Evolutionary conservation across 2,888 invertebrate species (phyloP), one percentile per base, ranked within the genome.

Genomic region (Ctenicera cuprea): DNA sequence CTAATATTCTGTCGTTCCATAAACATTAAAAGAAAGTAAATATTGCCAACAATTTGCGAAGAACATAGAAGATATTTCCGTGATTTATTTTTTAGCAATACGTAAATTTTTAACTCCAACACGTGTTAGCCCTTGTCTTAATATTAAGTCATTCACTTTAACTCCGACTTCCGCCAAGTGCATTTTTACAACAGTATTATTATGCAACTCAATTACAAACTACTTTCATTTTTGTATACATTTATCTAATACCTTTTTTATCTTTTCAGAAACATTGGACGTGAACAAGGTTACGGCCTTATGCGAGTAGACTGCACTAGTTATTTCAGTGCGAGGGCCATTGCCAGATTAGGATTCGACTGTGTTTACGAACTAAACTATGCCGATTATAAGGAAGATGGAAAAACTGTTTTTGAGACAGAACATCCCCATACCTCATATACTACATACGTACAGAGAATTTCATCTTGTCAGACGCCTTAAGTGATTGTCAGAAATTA

Each of bases 261-360:
- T 76, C 74, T 78, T 90, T 91, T 20, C 89, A 94, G 93, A 81
- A 89, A 90, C 74, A 83, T 90, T 16, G 90, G 89, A 18, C 86
- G 85, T 75, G 87, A 90, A 67, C 84, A 86, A 65, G 89, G 89
- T 22, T 89, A 91, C 74, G 87, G 89, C 66, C 86, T 94, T 5
- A 89, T 94, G 71, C 90, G 94, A 26, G 90, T 92, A 48, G 92
- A 95, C 79, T 94, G 95, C 73, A 92, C 94, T 5, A 95, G 95
- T 81, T 90, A 91, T 73, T 95, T 90, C 85, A 94, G 95, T 0
- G 94, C 94, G 0, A 91, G 90, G 83, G 91, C 94, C 0, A 91
- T 94, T 62, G 91, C 92, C 76, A 90, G 91, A 79, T 86, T 92
- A 22, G 94, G 94, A 43, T 95, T 94, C 86, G 90, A 91, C 43